Evolutionary conservation across 2,797 vertebrate genomes (phyloP).

Genomic region (Neosilurus mollespiculum): DNA sequence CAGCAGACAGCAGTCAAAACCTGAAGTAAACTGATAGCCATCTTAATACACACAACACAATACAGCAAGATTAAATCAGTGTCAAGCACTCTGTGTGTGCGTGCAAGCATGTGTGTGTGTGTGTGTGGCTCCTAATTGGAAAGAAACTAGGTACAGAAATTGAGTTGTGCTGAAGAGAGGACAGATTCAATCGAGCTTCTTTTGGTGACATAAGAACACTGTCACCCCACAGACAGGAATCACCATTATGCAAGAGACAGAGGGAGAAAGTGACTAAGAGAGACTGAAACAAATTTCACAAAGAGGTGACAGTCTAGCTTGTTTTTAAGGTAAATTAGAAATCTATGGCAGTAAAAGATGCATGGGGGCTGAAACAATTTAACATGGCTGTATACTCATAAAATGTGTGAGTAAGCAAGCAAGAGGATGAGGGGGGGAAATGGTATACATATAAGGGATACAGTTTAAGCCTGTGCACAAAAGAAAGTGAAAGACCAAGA

Average conservation of each 20-base stretch:
- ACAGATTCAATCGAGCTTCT: conserved; percentile 27
- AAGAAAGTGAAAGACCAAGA: background rate
- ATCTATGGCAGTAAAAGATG: conserved; percentile 8
- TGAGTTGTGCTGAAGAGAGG: background rate
- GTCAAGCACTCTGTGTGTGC: conserved; percentile 2
- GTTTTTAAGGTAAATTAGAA: conserved; percentile 26
- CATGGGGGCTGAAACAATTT: background rate
- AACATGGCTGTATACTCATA: background rate
- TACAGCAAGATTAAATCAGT: background rate
- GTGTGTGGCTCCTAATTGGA: conserved; percentile 5
- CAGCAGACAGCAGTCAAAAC: background rate
- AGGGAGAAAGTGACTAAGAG: background rate
- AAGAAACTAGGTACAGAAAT: conserved; percentile 20
- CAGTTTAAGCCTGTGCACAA: background rate
- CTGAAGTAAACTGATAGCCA: background rate
- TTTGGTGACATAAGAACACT: conserved; percentile 26
- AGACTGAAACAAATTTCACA: conserved; percentile 10
- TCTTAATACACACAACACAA: conserved; percentile 1
- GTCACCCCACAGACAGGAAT: conserved; percentile 28
- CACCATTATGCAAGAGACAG: conserved; percentile 27
- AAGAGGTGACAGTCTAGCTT: conserved; percentile 10
- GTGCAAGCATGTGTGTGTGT: background rate
- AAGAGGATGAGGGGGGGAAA: background rate
- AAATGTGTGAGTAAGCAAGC: background rate
- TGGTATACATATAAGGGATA: background rate